Conservation (phyloP, 2,888 invertebrate species). For the Helobdella robusta region DNA sequence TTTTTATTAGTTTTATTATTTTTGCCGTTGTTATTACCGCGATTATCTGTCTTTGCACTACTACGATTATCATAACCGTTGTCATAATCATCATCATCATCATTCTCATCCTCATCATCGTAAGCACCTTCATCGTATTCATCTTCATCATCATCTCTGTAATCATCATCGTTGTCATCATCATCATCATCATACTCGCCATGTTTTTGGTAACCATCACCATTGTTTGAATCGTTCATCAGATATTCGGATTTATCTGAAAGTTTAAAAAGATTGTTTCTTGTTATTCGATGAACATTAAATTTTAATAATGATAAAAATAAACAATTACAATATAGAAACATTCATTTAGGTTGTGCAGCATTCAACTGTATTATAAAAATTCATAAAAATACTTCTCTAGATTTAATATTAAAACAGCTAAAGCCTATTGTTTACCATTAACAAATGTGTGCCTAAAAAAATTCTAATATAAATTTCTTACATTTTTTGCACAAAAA, state of each 20-base stretch:
- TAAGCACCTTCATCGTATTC: background rate
- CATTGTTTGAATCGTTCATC: background rate
- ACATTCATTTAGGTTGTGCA: too few species aligned
- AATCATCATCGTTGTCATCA: background rate
- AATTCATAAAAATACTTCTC: too few species aligned
- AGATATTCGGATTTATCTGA: background rate
- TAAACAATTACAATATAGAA: background rate
- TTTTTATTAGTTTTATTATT: background rate
- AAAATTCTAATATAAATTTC: too few species aligned
- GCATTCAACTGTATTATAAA: too few species aligned
- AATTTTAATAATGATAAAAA: background rate
- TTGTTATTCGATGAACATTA: background rate
- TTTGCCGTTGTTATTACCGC: background rate
- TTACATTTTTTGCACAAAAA: too few species aligned
- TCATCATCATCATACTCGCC: background rate
- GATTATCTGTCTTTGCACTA: too few species aligned
- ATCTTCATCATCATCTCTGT: background rate
- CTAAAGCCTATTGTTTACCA: too few species aligned
- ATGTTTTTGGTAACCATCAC: background rate
- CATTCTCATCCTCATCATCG: background rate
- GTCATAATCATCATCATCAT: background rate
- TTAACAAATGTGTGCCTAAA: too few species aligned
- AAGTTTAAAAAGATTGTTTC: background rate
- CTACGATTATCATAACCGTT: background rate
- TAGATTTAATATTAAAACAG: too few species aligned